Evolutionary conservation across 2,888 invertebrate species (phyloP).

Genomic region (Dilophus febrilis): DNA sequence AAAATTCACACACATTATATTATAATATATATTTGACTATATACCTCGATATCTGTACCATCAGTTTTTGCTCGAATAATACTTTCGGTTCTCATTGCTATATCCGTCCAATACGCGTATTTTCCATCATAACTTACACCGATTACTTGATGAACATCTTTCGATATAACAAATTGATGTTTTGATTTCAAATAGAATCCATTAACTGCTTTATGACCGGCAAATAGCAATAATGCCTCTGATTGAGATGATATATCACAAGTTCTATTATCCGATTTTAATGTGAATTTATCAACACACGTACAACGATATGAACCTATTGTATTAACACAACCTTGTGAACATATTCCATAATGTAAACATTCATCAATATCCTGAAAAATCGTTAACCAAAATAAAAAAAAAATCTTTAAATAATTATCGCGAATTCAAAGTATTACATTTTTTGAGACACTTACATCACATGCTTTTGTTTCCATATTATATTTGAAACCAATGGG

Average conservation of each 20-base stretch:
- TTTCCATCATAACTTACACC: conserved; percentile 55
- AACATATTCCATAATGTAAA: conserved; percentile 42
- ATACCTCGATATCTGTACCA: conserved; percentile 40
- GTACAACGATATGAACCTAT: conserved; percentile 41
- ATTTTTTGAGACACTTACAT: background rate
- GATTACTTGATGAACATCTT: conserved; percentile 35
- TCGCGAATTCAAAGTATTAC: too few relatives aligned
- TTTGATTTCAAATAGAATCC: conserved; percentile 41
- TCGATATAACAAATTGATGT: conserved; percentile 27
- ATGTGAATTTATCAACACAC: conserved; percentile 41
- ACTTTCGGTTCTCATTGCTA: conserved; percentile 48
- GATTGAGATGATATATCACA: conserved; percentile 39
- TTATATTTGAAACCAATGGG: conserved; percentile 17
- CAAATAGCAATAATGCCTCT: conserved; percentile 51
- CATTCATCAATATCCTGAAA: conserved; percentile 48
- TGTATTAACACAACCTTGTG: conserved; percentile 46
- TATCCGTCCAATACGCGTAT: conserved; percentile 63
- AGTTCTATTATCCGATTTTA: conserved; percentile 34
- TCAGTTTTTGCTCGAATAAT: conserved; percentile 46
- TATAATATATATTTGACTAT: too few relatives aligned
- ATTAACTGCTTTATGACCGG: conserved; percentile 45
- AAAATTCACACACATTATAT: too few relatives aligned
- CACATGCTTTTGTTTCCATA: conserved; percentile 2
- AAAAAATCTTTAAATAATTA: too few relatives aligned
- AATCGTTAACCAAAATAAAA: background rate